Conservation (phyloP, 92 coral and sea anemone genomes). For the Micromussa lordhowensis region DNA sequence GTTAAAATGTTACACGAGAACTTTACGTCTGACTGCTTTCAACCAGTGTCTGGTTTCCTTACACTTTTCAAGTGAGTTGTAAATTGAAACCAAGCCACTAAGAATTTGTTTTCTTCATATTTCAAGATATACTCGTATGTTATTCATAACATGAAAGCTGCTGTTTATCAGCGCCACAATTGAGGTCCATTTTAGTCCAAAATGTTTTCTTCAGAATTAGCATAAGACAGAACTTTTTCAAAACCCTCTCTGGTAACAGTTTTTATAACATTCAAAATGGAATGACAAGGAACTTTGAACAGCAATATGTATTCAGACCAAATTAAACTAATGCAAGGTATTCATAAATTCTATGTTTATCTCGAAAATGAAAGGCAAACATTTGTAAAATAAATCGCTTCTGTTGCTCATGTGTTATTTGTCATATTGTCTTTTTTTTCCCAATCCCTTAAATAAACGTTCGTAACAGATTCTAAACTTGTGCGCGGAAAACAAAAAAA, state of each 20-base stretch:
- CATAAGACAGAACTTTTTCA: no score
- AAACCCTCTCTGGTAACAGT: background rate
- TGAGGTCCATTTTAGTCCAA: no score
- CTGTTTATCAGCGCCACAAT: no score
- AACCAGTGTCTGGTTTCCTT: no score
- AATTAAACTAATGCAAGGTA: background rate
- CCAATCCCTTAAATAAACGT: background rate
- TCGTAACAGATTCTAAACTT: background rate
- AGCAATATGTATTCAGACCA: background rate
- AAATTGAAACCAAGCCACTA: no score
- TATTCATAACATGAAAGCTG: no score
- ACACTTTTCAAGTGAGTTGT: no score
- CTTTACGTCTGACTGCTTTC: no score
- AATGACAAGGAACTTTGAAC: background rate
- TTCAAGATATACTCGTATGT: no score
- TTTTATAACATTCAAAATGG: background rate
- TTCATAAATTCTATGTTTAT: background rate
- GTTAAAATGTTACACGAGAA: no score
- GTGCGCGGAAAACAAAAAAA: background rate
- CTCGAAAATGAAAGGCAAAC: background rate
- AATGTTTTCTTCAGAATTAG: no score
- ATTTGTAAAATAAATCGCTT: background rate
- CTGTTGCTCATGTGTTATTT: background rate
- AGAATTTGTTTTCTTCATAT: no score
- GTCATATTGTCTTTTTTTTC: background rate